These are phyloP conservation scores for Chalcosyrphus nemorum DNA, from an alignment of 2,888 invertebrate species.

Conservation along the genomic window DNA sequence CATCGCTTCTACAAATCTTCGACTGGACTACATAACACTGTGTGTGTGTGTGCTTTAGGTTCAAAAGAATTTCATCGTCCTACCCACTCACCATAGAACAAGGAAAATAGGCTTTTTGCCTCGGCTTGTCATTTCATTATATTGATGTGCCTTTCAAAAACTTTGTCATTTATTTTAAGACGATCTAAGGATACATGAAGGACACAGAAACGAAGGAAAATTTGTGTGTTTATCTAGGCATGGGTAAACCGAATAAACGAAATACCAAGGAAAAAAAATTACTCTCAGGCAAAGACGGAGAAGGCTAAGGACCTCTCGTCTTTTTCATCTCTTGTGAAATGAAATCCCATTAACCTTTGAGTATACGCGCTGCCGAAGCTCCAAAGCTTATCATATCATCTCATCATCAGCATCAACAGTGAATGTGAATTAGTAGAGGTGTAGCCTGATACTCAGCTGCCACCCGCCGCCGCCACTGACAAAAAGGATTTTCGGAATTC, in stretches of 20 bases:
- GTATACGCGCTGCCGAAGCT: slow-evolving; percentile 18
- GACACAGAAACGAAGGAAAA: slow-evolving; percentile 41
- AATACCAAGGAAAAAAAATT: slow-evolving; percentile 5
- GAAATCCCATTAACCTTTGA: slow-evolving; percentile 68
- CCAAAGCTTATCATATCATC: slow-evolving; percentile 62
- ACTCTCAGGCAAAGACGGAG: background rate
- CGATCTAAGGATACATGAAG: slow-evolving; percentile 55
- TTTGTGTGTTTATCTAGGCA: slow-evolving; percentile 61
- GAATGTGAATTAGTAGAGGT: slow-evolving; percentile 67
- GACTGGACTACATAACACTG: background rate
- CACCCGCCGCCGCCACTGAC: background rate
- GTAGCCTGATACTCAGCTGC: slow-evolving; percentile 26
- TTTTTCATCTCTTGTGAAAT: slow-evolving; percentile 40
- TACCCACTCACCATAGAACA: slow-evolving; percentile 5
- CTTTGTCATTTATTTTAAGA: slow-evolving; percentile 70
- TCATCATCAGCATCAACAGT: slow-evolving; percentile 53
- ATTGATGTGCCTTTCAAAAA: slow-evolving; percentile 72
- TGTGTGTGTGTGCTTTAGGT: slow-evolving; percentile 15
- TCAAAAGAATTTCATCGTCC: slow-evolving; percentile 51
- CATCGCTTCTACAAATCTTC: background rate
- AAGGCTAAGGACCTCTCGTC: slow-evolving; percentile 49
- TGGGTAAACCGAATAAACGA: slow-evolving; percentile 56
- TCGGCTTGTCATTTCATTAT: slow-evolving; percentile 69
- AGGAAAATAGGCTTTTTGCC: slow-evolving; percentile 49
- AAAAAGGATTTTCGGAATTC: slow-evolving; percentile 16